These are phyloP conservation scores for Amia ocellicauda DNA, from an alignment of 2,113 vertebrate species.

Conservation along the genomic window DNA sequence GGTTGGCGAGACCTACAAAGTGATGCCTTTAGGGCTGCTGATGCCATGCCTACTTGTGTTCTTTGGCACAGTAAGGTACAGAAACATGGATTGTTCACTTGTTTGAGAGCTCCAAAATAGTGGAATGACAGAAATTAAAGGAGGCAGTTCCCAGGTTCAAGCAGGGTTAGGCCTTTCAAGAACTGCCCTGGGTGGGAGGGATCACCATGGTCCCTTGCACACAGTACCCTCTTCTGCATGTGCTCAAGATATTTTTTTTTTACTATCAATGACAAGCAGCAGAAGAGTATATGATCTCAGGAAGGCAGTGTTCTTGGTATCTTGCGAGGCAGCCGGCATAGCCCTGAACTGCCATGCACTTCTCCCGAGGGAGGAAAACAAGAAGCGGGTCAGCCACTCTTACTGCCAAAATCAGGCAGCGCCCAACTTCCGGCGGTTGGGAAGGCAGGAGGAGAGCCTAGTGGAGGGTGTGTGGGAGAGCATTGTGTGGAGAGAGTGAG, in stretches of 20 bases:
- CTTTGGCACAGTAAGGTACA: slow-evolving; percentile 70
- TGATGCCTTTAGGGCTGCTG: slow-evolving; percentile 64
- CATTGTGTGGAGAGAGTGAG: too few species aligned
- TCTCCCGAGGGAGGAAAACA: too few species aligned
- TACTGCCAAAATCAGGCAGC: too few species aligned
- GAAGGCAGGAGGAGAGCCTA: too few species aligned
- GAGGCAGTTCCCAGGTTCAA: slow-evolving; percentile 63
- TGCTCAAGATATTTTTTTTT: neutral
- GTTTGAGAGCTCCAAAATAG: slow-evolving; percentile 58
- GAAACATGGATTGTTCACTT: slow-evolving; percentile 74
- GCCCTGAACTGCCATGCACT: too few species aligned
- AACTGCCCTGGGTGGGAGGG: slow-evolving; percentile 5
- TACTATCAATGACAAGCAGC: neutral
- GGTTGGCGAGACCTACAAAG: slow-evolving; percentile 67
- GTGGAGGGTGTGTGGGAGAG: too few species aligned
- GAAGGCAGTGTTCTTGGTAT: neutral
- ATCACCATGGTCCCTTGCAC: neutral
- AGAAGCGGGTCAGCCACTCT: too few species aligned
- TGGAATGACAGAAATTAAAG: slow-evolving; percentile 56
- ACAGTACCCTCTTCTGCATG: neutral
- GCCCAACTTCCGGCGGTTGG: too few species aligned
- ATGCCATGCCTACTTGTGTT: slow-evolving; percentile 69
- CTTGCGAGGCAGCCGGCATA: too few species aligned
- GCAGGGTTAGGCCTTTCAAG: slow-evolving; percentile 63
- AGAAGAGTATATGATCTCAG: neutral